phyloP scores from a whole-genome alignment of 92 coral and sea anemone species.

The Scolanthus callimorphus region DNA sequence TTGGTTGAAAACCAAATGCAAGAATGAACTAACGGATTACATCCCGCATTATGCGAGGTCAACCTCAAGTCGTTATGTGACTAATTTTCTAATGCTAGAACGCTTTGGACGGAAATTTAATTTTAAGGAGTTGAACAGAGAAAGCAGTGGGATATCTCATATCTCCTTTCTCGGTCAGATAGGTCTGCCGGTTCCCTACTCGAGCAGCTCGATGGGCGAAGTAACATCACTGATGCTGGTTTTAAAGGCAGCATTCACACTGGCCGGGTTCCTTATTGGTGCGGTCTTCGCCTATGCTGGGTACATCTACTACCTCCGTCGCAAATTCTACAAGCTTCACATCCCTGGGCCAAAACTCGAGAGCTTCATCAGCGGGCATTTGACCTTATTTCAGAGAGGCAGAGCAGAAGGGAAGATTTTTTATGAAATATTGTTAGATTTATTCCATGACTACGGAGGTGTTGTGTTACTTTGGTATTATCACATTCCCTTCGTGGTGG shows the following conservation, averaged over 20 bases:
- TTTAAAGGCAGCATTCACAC: neutral
- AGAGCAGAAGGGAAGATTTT: slow-evolving; percentile 2
- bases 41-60: too few relatives aligned
- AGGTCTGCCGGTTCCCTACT: too few relatives aligned
- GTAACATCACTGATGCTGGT: too few relatives aligned
- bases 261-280: neutral
- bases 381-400: slow-evolving; percentile 9
- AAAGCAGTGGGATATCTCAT: too few relatives aligned
- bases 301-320: neutral
- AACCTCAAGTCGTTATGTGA: too few relatives aligned
- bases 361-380: slow-evolving; percentile 48
- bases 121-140: too few relatives aligned
- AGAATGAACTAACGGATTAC: too few relatives aligned
- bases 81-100: too few relatives aligned
- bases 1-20: too few relatives aligned
- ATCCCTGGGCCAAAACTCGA: slow-evolving; percentile 66
- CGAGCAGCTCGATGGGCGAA: too few relatives aligned
- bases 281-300: neutral
- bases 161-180: too few relatives aligned
- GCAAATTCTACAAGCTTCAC: slow-evolving; percentile 17
- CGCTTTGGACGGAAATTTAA: too few relatives aligned
- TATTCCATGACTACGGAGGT: slow-evolving; percentile 38
- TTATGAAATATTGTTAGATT: slow-evolving; percentile 1
- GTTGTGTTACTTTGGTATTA: slow-evolving; percentile 24
- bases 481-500: slow-evolving; percentile 26